Evolutionary conservation across 2,113 vertebrate genomes (phyloP), one percentile per base, ranked within the genome.

Genomic region (Anarhynchus alexandrinus): DNA sequence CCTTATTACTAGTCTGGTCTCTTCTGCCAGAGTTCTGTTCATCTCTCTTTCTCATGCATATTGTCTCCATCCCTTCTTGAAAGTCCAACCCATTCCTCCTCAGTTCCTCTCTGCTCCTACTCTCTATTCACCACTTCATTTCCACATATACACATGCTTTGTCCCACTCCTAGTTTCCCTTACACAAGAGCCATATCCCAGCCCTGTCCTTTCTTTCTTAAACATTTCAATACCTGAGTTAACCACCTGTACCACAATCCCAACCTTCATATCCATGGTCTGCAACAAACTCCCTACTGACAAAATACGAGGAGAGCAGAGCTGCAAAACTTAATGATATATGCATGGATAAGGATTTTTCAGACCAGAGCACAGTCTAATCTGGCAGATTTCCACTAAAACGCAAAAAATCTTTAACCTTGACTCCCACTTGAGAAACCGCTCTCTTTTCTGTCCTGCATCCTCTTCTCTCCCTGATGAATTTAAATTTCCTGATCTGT

Each of bases 221-320:
- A 40, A 22, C 8, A 32, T 45, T 51, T 78, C 73, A 67, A 11
- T 15, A 72, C 13, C 8, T 8, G 21, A 59, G 4, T 49, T 57
- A 79, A 51, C 14, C 26, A n/a, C 32, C 29, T 14, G 23, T 69
- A 43, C 20, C 14, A 1, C 1, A 6, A 34, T 23, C 49, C 42
- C 42, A 84, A 58, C n/a, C 26, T 65, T 54, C 0, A 0, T 30
- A 67, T 11, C 6, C 5, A 10, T 16, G 14, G 19, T 18, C 17
- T 38, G 10, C 38, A 58, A 17, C 23, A 13, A 10, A 18, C 14
- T 66, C 30, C 34, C 42, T 67, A 15, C 19, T 61, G 25, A 87
- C 58, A 38, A 85, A 90, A 69, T 54, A 62, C 26, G 72, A 58
- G 27, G 16, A 65, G 12, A 82, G 21, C 43, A 45, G 32, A 78